Evolutionary conservation across 2,888 invertebrate genomes (phyloP).

Genomic region (Silvanus unidentatus): DNA sequence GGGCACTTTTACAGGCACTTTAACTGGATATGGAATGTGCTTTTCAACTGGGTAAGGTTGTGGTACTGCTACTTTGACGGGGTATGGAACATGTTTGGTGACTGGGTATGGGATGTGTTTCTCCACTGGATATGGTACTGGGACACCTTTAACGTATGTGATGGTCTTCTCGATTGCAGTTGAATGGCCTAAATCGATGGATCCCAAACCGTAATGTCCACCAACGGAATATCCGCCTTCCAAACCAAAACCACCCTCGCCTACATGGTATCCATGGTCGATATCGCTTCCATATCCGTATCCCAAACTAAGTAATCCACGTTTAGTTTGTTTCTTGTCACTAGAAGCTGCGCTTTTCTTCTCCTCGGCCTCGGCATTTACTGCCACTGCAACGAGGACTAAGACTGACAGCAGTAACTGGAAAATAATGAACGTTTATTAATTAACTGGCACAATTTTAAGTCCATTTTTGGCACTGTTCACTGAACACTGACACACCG

Average conservation of each 20-base stretch:
- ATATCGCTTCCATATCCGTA: slow-evolving; percentile 76
- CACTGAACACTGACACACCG: too few relatives aligned
- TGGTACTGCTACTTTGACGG: slow-evolving; percentile 57
- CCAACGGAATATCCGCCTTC: slow-evolving; percentile 30
- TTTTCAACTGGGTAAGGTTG: slow-evolving; percentile 68
- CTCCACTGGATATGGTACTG: slow-evolving; percentile 59
- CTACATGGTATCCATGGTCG: slow-evolving; percentile 64
- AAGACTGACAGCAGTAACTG: slow-evolving; percentile 70
- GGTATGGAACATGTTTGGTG: slow-evolving; percentile 60
- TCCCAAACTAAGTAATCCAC: slow-evolving; percentile 71
- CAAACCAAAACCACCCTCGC: slow-evolving; percentile 50
- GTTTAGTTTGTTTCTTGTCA: slow-evolving; percentile 76
- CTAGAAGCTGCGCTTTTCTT: slow-evolving; percentile 47
- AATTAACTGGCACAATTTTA: not conserved
- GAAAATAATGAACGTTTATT: slow-evolving; percentile 12
- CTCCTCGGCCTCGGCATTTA: slow-evolving; percentile 61
- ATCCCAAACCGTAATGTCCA: slow-evolving; percentile 25
- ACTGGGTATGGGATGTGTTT: slow-evolving; percentile 59
- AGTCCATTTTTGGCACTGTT: too few relatives aligned
- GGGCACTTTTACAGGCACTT: slow-evolving; percentile 73
- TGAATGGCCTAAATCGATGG: slow-evolving; percentile 42
- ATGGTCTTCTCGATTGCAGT: slow-evolving; percentile 58
- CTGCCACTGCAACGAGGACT: slow-evolving; percentile 63
- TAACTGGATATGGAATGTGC: slow-evolving; percentile 66
- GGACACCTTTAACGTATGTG: slow-evolving; percentile 61